Evolutionary conservation across 2,888 invertebrate species (phyloP).

Genomic region (Rhorus exstirpatorius): DNA sequence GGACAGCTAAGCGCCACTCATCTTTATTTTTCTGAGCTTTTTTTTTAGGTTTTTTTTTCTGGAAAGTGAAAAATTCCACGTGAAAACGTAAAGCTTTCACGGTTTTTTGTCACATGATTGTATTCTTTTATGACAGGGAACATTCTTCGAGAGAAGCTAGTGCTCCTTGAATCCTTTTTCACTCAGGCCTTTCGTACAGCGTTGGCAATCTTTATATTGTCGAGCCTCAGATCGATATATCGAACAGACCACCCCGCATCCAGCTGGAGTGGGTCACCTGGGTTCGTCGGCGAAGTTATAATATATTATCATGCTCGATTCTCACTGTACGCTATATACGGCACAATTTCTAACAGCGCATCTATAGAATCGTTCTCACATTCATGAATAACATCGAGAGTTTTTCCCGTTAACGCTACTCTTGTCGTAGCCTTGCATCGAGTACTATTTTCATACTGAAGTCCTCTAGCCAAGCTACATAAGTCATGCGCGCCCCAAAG

Average conservation of each 20-base stretch:
- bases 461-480: neutral
- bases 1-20: too few relatives aligned
- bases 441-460: conserved; percentile 12
- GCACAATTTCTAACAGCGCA: too few relatives aligned
- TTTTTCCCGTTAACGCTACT: conserved; percentile 7
- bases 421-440: conserved; percentile 14
- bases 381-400: conserved; percentile 19
- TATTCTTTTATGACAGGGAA: neutral
- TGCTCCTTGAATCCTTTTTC: conserved; percentile 44
- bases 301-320: conserved; percentile 21
- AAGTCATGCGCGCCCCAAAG: neutral
- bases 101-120: neutral
- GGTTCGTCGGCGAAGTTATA: conserved; percentile 45
- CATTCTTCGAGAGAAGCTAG: conserved; percentile 20
- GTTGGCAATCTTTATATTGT: conserved; percentile 73
- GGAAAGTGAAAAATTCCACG: too few relatives aligned
- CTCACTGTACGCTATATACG: conserved; percentile 51
- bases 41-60: too few relatives aligned
- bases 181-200: neutral
- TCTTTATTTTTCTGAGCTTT: too few relatives aligned
- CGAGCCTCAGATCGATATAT: conserved; percentile 81
- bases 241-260: conserved; percentile 72
- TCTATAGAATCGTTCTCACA: conserved; percentile 16
- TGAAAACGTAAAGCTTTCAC: too few relatives aligned
- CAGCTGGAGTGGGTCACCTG: conserved; percentile 75